Evolutionary conservation across 2,113 vertebrate species (phyloP).

Genomic region (Ophthalmolycus amberensis): DNA sequence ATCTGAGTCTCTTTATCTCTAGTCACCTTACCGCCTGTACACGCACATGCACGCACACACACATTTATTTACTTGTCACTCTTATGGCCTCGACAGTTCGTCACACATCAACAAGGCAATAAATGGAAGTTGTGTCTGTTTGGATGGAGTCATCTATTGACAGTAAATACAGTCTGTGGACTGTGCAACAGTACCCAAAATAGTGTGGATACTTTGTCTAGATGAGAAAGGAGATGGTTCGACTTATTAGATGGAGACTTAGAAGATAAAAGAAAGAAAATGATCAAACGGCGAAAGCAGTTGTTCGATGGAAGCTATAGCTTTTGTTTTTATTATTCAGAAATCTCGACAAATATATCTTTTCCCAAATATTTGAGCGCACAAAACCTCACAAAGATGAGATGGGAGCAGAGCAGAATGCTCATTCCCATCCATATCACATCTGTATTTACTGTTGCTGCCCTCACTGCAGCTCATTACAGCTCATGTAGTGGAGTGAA

Average conservation of each 20-base stretch:
- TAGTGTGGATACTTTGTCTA: constrained; percentile 10
- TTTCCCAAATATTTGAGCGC: constrained; percentile 35
- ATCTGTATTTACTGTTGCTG: constrained; percentile 60
- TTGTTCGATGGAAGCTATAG: not conserved
- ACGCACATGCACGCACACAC: not conserved
- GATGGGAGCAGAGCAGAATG: constrained; percentile 47
- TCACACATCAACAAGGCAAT: not conserved
- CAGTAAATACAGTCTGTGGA: constrained; percentile 21
- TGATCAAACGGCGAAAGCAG: constrained; percentile 7
- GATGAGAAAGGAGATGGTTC: constrained; percentile 13
- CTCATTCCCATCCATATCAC: constrained; percentile 55
- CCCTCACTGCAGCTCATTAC: constrained; percentile 68
- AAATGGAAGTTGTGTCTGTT: not conserved
- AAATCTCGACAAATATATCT: constrained; percentile 40
- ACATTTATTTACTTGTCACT: not conserved
- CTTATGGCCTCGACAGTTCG: not conserved
- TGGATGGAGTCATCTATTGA: constrained; percentile 20
- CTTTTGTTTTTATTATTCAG: constrained; percentile 38
- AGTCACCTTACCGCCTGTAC: constrained; percentile 30
- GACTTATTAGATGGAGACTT: not conserved
- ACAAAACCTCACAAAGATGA: constrained; percentile 29
- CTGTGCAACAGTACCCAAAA: not conserved
- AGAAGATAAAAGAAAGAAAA: constrained; percentile 22
- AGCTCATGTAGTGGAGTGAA: constrained; percentile 47
- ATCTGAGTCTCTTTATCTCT: constrained; percentile 57